Evolutionary conservation across 2,888 invertebrate genomes (phyloP), one percentile per base, ranked within the genome.

Genomic region (Apamea epomidion): DNA sequence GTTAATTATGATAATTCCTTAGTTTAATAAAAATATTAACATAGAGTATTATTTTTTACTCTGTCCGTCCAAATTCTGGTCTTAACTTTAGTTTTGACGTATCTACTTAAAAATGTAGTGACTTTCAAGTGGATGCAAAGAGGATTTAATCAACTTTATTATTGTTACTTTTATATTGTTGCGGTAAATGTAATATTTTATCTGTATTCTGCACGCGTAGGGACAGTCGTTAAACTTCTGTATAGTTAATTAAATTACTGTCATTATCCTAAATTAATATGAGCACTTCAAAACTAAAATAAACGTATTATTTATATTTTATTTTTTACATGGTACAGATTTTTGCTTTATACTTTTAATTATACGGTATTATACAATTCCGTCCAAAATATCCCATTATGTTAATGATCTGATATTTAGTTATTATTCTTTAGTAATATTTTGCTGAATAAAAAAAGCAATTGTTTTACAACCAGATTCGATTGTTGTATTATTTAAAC

Each of bases 51-150:
- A 82, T 75, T 83, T 69, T 85, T 84, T 90, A 82, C 89, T 91
- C 86, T 92, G 88, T 95, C 95, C 95, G 95, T 95, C 95, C 95
- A 94, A 93, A 92, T 90, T 95, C 95, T 95, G 95, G 95, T 95
- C 95, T 93, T 93, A 92, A 90, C 83, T 84, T 90, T 88, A 91
- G 88, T 90, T 91, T 89, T 87, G 80, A 89, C 72, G 58, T 74
- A 90, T 84, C 87, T 87, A 87, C 87, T 86, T 89, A 86, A 85
- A 81, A 79, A 64, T 82, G 21, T 90, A 85, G 70, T 83, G 72
- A 74, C 68, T 69, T 42, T 76, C 70, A 70, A 71, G 32, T 69
- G 82, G 60, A 76, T 70, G 16, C 77, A 77, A 78, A 54, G 69
- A 77, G 68, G 83, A 82, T 69, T 32, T 85, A 83, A 85, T 78